Base-by-base conservation (phyloP, 2,888 invertebrate species). In the Nomada lathburiana region DNA sequence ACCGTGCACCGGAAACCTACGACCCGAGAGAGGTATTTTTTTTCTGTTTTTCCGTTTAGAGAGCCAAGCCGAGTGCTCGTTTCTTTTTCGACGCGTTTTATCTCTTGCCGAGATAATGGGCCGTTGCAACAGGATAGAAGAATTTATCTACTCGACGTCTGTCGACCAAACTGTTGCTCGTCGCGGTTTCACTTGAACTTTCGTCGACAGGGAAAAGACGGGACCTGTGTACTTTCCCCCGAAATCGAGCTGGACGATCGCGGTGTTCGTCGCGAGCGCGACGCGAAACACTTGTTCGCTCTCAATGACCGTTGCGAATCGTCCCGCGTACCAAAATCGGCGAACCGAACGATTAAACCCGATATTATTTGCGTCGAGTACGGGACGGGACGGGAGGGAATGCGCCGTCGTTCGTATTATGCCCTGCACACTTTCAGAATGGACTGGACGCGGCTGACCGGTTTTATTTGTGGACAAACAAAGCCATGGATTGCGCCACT, bases 391-490 rank as follows among this genome's bases (percentile, higher is more conserved):
- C n/a, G 23, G 11, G 16, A 9, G 26, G 36, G 2, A 11, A 11
- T 9, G 18, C 59, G n/a, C n/a, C 20, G 13, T 42, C 26, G 59
- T 57, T 18, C 80, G 72, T 70, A 80, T 82, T 80, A 79, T 64
- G 53, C 20, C 64, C 47, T 72, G 72, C 80, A 76, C 76, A 82
- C 36, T 82, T 76, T 80, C 76, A 80, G 26, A 73, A 82, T 59
- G 36, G 18, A 13, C 20, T 50, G 60, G 47, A 42, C 26, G 59
- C 20, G 50, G 55, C 26, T 64, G 76, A 16, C 23, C 47, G 59
- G 57, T 76, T 71, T 80, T 82, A 80, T 82, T 80, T 73, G 76
- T 20, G 69, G 55, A 62, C 68, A 82, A 76, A 82, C 76, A 80
- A 69, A 76, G 20, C 76, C 68, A 42, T 69, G 76, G 57, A 65